These are phyloP conservation scores for Papilio polytes DNA, from an alignment of 1,140 invertebrate species.

Conservation along the genomic window DNA sequence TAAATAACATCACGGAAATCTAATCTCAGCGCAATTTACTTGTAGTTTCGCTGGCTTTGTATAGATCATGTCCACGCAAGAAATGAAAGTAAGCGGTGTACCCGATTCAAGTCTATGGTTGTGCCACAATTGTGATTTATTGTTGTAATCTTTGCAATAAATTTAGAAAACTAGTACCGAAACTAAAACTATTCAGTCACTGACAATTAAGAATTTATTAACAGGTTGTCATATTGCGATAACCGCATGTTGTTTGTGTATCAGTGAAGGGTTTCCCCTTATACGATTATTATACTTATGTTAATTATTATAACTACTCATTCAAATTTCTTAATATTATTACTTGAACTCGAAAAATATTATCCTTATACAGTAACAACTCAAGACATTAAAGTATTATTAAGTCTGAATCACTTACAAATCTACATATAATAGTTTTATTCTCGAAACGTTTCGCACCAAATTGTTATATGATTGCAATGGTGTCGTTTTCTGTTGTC, in stretches of 20 bases:
- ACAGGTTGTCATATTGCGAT: not conserved
- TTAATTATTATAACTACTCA: not conserved
- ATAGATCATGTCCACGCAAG: constrained; percentile 73
- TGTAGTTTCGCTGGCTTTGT: constrained; percentile 52
- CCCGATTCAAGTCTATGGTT: constrained; percentile 32
- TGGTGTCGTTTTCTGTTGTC: constrained; percentile 67
- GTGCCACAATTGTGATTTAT: constrained; percentile 39
- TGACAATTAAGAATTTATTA: not conserved
- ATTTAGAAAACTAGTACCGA: not conserved
- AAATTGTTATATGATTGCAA: constrained; percentile 69
- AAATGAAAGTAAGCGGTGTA: constrained; percentile 72
- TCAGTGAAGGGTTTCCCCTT: not conserved
- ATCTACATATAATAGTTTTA: constrained; percentile 77
- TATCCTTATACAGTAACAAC: not conserved
- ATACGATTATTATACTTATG: not conserved
- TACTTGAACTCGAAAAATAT: not conserved
- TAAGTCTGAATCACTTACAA: constrained; percentile 47
- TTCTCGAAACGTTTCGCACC: constrained; percentile 58
- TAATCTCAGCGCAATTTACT: constrained; percentile 50
- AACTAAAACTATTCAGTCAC: not conserved
- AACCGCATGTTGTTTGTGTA: not conserved
- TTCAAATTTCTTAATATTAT: too few species aligned
- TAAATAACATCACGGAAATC: not conserved
- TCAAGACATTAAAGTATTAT: constrained; percentile 3
- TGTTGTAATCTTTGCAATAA: constrained; percentile 10